Evolutionary conservation across 2,113 vertebrate genomes (phyloP), one percentile per base, ranked within the genome.

Genomic region (Ariopsis seemanni): DNA sequence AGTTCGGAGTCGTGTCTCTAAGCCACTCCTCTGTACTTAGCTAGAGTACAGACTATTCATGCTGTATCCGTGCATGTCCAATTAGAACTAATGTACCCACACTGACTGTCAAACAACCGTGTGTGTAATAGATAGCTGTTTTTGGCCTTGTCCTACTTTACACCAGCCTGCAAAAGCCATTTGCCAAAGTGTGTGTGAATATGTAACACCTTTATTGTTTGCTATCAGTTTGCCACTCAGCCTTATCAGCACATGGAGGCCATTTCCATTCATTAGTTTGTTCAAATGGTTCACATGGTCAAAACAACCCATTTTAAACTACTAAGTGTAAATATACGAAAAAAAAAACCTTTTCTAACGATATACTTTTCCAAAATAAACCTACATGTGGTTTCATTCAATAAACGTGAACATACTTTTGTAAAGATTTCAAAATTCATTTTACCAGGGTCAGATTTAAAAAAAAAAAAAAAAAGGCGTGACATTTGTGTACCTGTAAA

Each of bases 221-320:
- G 69, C 85, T 80, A 12, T 75, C 63, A 30, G 10, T 53, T 63
- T 77, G 30, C 34, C 55, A 27, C 10, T 42, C 18, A 11, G 15
- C 55, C 6, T 77, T 87, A 84, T 86, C 65, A 34, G 52, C 30
- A 75, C 20, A 30, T 20, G 25, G 14, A 82, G 30, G 7, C 10
- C 20, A 55, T 55, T 88, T 84, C 27, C 85, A 57, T 71, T 83
- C 72, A 65, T 25, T 57, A 79, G 12, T 30, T 79, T 55, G 25
- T 79, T 79, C 1, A 17, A 52, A 17, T 79, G 50, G 7, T 14
- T 55, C 34, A 8, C 9, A 15, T 55, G 27, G 10, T 15, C 1
- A 53, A 52, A 78, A 75, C 42, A 25, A 20, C 20, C 53, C 6
- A 57, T 58, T 80, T 80, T 34, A 80, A 80, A 58, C 1, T 5